A percentile compares a stretch with the other conserved stretches of the same genome.
phyloP scores from a whole-genome alignment of 30 jellyfish, hydroid and myxozoan species.

The Hydra vulgaris region DNA sequence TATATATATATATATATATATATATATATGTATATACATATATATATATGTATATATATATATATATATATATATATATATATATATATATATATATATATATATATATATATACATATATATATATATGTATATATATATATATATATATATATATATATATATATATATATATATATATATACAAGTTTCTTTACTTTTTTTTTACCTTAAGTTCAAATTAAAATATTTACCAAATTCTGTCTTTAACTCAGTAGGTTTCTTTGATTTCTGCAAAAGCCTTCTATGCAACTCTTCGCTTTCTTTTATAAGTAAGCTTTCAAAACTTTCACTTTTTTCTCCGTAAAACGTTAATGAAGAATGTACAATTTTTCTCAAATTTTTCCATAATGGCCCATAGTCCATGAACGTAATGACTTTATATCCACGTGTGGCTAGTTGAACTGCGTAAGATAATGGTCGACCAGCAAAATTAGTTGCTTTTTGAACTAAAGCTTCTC shows the following conservation, averaged over 20 bases:
- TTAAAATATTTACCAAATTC: slow-evolving; percentile 45
- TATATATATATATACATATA: too few relatives aligned
- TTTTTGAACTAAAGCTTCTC: slow-evolving; percentile 54
- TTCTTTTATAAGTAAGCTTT: slow-evolving; percentile 40
- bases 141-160: too few relatives aligned
- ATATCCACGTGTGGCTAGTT: not conserved
- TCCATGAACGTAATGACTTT: slow-evolving; percentile 62
- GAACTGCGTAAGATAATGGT: not conserved
- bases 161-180: too few relatives aligned
- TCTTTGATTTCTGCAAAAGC: slow-evolving; percentile 30
- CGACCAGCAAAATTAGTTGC: not conserved
- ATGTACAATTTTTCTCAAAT: slow-evolving; percentile 69
- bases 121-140: too few relatives aligned
- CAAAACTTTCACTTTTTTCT: slow-evolving; percentile 50
- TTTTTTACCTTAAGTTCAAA: not conserved
- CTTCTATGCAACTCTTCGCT: slow-evolving; percentile 54
- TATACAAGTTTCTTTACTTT: not conserved
- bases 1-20: too few relatives aligned
- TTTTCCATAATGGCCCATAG: slow-evolving; percentile 75
- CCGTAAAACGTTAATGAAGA: slow-evolving; percentile 67
- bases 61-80: too few relatives aligned
- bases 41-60: too few relatives aligned
- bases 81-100: too few relatives aligned
- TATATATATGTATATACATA: too few relatives aligned
- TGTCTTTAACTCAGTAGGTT: slow-evolving; percentile 52